Conservation (phyloP, 2,113 vertebrate species). For the Hydrochoerus hydrochaeris region DNA sequence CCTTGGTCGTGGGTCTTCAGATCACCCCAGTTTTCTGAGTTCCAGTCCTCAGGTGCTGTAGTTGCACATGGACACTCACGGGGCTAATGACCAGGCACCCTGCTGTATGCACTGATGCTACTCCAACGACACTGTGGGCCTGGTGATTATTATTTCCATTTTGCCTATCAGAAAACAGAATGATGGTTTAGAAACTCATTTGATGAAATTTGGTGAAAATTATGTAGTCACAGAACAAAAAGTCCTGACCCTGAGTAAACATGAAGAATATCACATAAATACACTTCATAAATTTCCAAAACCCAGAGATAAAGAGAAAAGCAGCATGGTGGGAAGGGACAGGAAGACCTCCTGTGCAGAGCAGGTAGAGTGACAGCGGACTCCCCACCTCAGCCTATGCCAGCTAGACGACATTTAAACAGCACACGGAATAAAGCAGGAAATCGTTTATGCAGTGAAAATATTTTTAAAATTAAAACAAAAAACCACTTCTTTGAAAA, state of each 20-base stretch:
- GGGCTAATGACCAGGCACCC: not conserved
- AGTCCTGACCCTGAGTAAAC: not conserved
- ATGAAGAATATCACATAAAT: not conserved
- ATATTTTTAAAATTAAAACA: not conserved
- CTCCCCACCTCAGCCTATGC: not conserved
- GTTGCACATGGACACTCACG: rapidly evolving
- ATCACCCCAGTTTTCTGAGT: not conserved
- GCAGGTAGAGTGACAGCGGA: not conserved
- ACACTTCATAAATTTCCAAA: not conserved
- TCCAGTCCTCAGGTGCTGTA: not conserved
- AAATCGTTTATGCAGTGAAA: not conserved
- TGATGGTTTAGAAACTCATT: not conserved
- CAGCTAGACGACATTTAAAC: not conserved
- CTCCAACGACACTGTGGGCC: not conserved
- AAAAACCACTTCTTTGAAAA: not conserved
- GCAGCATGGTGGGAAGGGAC: not conserved
- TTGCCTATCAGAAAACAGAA: not conserved
- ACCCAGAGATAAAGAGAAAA: not conserved
- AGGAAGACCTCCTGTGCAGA: not conserved
- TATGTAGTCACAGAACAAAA: not conserved
- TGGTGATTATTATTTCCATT: not conserved
- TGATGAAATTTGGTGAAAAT: not conserved
- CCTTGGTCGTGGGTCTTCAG: not conserved
- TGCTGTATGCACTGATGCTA: too few relatives aligned
- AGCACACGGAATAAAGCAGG: not conserved